Evolutionary conservation across 2,888 invertebrate species (phyloP).

Genomic region (Scrobipalpa atriplicella): DNA sequence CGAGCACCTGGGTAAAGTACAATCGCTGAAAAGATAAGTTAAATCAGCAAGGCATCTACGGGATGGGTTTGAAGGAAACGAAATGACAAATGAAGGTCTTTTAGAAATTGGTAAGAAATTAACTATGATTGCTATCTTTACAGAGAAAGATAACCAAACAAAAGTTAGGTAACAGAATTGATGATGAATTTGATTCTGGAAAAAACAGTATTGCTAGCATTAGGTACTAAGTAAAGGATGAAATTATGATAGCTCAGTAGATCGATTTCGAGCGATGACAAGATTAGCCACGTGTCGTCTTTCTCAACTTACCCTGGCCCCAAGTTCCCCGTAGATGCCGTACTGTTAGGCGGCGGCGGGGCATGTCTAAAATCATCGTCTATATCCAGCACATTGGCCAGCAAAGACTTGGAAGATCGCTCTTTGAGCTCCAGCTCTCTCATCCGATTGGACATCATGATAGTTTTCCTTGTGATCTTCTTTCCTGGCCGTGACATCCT

Average conservation of each 20-base stretch:
- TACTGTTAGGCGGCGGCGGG: conserved; percentile 84
- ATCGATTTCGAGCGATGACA: no score
- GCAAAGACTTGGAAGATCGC: conserved; percentile 95
- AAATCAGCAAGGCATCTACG: conserved; percentile 2
- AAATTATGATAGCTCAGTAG: no score
- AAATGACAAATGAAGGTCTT: no score
- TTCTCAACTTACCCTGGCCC: conserved; percentile 82
- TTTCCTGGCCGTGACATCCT: conserved; percentile 98
- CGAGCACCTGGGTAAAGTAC: conserved; percentile 62
- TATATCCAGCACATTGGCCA: conserved; percentile 97
- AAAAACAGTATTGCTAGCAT: neutral
- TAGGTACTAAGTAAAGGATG: neutral
- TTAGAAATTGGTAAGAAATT: no score
- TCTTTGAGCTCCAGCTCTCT: conserved; percentile 96
- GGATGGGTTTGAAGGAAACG: neutral
- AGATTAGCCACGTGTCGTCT: no score
- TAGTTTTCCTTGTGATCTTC: conserved; percentile 95
- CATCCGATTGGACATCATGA: conserved; percentile 95
- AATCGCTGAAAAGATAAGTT: conserved; percentile 17
- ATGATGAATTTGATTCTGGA: no score
- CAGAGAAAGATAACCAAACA: neutral
- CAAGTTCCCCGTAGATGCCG: conserved; percentile 84
- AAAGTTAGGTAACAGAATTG: no score
- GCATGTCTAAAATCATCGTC: conserved; percentile 96
- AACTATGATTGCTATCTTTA: no score